These are phyloP conservation scores for Lepus europaeus DNA, from an alignment of 2,113 vertebrate genomes.

Conservation along the genomic window DNA sequence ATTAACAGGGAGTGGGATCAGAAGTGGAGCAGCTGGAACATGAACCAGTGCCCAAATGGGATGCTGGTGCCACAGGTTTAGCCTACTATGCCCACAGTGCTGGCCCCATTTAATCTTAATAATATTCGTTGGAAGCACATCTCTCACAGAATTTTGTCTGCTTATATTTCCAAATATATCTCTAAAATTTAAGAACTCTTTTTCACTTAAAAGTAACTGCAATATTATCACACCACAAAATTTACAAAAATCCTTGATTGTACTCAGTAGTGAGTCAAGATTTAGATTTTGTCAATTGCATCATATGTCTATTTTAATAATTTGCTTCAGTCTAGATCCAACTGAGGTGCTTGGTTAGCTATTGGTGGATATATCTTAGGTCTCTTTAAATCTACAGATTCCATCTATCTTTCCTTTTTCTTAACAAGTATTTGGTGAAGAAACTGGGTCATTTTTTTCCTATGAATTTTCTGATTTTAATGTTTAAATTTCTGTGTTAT, in stretches of 20 bases:
- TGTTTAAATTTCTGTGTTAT: conserved; percentile 55
- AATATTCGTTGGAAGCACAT: not conserved
- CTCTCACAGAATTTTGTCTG: not conserved
- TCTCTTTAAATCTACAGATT: conserved; percentile 44
- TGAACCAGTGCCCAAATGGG: no score
- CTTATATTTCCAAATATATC: conserved; percentile 1
- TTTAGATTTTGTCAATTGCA: conserved; percentile 20
- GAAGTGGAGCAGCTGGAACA: no score
- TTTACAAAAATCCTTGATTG: not conserved
- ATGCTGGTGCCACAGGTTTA: no score
- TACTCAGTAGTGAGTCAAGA: not conserved
- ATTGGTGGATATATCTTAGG: not conserved
- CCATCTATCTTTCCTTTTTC: not conserved
- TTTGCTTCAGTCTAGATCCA: conserved; percentile 27
- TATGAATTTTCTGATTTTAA: conserved; percentile 62
- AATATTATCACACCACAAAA: conserved; percentile 7
- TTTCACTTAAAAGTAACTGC: not conserved
- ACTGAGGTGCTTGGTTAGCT: conserved; percentile 1
- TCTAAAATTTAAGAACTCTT: conserved; percentile 4
- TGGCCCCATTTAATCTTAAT: not conserved
- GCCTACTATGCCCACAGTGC: no score
- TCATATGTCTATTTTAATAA: not conserved
- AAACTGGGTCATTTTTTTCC: conserved; percentile 60
- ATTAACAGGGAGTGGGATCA: no score
- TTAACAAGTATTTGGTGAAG: conserved; percentile 50